Conservation (phyloP, 2,888 invertebrate species). For the Laothoe populi region DNA sequence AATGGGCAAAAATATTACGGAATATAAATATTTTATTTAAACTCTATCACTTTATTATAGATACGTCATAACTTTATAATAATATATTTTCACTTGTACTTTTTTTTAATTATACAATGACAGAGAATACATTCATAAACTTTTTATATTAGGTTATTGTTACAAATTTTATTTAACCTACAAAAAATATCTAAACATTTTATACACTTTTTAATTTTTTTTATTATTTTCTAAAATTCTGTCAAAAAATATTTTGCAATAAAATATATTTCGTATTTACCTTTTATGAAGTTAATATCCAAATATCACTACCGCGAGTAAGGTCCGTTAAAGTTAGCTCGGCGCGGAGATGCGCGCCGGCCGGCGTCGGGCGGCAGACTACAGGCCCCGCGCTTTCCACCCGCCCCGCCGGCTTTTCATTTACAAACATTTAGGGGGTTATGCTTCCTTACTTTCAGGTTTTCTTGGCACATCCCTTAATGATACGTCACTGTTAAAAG, state of each 20-base stretch:
- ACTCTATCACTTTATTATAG: too few relatives aligned
- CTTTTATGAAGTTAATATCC: constrained; percentile 42
- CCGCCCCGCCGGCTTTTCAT: constrained; percentile 53
- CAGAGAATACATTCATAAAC: too few relatives aligned
- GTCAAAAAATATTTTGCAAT: not conserved
- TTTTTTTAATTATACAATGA: too few relatives aligned
- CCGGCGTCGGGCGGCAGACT: constrained; percentile 74
- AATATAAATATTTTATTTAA: too few relatives aligned
- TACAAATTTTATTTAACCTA: too few relatives aligned
- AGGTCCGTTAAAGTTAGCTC: constrained; percentile 38
- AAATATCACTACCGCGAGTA: constrained; percentile 34
- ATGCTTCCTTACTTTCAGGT: constrained; percentile 36
- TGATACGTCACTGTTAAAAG: not conserved
- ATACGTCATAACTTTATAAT: too few relatives aligned
- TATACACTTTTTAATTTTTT: too few relatives aligned
- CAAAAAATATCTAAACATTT: too few relatives aligned
- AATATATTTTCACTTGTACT: too few relatives aligned
- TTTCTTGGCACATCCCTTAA: not conserved
- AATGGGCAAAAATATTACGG: too few relatives aligned
- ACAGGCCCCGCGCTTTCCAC: constrained; percentile 42
- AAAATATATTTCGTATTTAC: constrained; percentile 37
- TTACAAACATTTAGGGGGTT: constrained; percentile 58
- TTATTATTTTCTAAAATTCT: not conserved
- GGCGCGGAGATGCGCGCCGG: constrained; percentile 54
- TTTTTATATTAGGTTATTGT: too few relatives aligned